Evolutionary conservation across 2,797 vertebrate species (phyloP).

Genomic region (Nothura maculosa): DNA sequence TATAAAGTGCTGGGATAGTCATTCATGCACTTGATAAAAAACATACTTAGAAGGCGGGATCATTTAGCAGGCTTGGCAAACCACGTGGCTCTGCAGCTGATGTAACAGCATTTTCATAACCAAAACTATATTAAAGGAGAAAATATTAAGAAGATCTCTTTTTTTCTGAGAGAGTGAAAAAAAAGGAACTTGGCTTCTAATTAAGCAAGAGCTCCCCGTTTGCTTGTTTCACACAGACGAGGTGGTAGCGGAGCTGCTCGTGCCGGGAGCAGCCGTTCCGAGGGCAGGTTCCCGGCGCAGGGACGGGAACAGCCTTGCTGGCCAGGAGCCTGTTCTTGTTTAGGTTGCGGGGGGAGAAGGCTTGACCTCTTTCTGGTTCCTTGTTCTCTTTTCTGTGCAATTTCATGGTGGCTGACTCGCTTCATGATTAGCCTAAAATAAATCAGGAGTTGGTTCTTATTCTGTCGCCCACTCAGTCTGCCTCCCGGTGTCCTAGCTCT

Average conservation of each 20-base stretch:
- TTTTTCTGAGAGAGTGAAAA: not conserved
- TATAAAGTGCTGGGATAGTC: not conserved
- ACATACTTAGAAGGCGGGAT: not conserved
- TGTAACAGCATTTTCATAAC: not conserved
- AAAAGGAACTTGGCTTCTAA: not conserved
- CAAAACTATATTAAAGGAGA: not conserved
- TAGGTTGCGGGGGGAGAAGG: slow-evolving; percentile 39
- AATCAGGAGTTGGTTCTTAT: not conserved
- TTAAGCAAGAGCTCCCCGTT: not conserved
- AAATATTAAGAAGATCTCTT: not conserved
- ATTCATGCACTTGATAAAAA: not conserved
- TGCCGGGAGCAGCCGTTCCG: not conserved
- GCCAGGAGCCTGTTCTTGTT: slow-evolving; percentile 27
- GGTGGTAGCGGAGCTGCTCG: too few relatives aligned
- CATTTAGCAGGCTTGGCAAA: not conserved
- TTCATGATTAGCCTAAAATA: slow-evolving; percentile 55
- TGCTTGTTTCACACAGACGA: not conserved
- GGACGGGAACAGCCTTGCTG: not conserved
- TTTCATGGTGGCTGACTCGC: slow-evolving; percentile 56
- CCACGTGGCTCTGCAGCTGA: not conserved
- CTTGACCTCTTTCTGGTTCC: slow-evolving; percentile 57
- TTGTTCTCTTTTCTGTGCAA: slow-evolving; percentile 46
- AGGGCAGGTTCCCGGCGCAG: not conserved
- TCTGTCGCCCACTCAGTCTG: not conserved
- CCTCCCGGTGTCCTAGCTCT: not conserved